These are phyloP conservation scores for Leptinotarsa peninsularis DNA, from an alignment of 2,888 invertebrate species.

Conservation along the genomic window DNA sequence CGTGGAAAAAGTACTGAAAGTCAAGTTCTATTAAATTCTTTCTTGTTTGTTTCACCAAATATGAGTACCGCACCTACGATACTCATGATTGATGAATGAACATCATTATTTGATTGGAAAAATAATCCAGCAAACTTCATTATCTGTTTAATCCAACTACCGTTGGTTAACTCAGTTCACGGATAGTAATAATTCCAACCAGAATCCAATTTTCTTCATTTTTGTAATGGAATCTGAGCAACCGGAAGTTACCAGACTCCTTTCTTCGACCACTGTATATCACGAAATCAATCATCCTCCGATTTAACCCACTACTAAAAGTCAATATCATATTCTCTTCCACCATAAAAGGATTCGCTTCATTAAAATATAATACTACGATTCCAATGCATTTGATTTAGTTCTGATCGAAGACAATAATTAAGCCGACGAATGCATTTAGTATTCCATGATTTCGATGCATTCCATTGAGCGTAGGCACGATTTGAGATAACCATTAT, in stretches of 20 bases:
- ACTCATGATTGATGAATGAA: too few species aligned
- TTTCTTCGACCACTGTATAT: constrained; percentile 7
- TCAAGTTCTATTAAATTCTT: too few species aligned
- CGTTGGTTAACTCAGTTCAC: too few species aligned
- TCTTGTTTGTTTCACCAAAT: too few species aligned
- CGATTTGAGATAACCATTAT: constrained; percentile 33
- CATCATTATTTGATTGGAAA: too few species aligned
- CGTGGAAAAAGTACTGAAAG: too few species aligned
- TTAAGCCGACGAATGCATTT: constrained; percentile 39
- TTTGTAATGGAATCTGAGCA: background rate
- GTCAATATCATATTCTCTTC: background rate
- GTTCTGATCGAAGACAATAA: constrained; percentile 32
- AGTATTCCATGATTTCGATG: constrained; percentile 37
- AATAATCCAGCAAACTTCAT: too few species aligned
- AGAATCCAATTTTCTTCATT: background rate
- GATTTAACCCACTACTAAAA: background rate
- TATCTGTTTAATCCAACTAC: too few species aligned
- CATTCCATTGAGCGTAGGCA: constrained; percentile 32
- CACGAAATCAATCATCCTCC: constrained; percentile 6
- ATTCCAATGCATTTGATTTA: constrained; percentile 38
- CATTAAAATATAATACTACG: constrained; percentile 35
- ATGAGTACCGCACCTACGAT: too few species aligned
- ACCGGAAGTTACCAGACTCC: constrained; percentile 1
- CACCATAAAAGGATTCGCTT: constrained; percentile 37
- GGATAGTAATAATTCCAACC: background rate